Evolutionary conservation across 2,888 invertebrate species (phyloP).

Genomic region (Steromphala cineraria): DNA sequence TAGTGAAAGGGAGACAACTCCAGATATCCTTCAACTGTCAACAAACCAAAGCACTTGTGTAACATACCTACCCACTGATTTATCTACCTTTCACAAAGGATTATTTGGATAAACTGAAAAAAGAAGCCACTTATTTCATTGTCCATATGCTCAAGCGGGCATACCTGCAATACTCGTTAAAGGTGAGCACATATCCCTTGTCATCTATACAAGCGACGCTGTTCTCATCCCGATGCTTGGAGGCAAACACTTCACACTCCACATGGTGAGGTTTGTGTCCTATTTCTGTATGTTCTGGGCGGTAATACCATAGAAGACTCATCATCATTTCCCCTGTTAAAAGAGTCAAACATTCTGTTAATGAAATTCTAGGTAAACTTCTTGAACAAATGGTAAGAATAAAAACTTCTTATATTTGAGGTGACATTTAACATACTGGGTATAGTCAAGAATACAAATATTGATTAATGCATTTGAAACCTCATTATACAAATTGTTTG

Average conservation of each 20-base stretch:
- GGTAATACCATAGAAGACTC: conserved; percentile 96
- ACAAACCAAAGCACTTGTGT: too few species aligned
- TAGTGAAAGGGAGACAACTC: too few species aligned
- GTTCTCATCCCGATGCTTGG: conserved; percentile 94
- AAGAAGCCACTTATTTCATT: too few species aligned
- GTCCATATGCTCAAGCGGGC: background rate
- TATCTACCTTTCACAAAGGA: background rate
- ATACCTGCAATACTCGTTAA: conserved; percentile 96
- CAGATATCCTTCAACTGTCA: too few species aligned
- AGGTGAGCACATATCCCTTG: conserved; percentile 96
- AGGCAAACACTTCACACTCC: conserved; percentile 95
- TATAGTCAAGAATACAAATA: too few species aligned
- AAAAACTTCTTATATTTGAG: too few species aligned
- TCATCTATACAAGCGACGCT: conserved; percentile 98
- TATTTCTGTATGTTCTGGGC: conserved; percentile 94
- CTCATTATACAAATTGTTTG: too few species aligned
- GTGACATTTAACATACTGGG: too few species aligned
- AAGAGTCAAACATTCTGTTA: background rate
- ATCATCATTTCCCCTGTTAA: conserved; percentile 96
- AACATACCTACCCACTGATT: too few species aligned
- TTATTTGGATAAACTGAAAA: background rate
- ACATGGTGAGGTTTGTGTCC: conserved; percentile 88
- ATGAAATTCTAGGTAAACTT: background rate
- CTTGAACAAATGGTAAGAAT: background rate
- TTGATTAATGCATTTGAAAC: too few species aligned